Conservation (phyloP, 2,113 vertebrate genomes). For the Ornithorhynchus anatinus region DNA sequence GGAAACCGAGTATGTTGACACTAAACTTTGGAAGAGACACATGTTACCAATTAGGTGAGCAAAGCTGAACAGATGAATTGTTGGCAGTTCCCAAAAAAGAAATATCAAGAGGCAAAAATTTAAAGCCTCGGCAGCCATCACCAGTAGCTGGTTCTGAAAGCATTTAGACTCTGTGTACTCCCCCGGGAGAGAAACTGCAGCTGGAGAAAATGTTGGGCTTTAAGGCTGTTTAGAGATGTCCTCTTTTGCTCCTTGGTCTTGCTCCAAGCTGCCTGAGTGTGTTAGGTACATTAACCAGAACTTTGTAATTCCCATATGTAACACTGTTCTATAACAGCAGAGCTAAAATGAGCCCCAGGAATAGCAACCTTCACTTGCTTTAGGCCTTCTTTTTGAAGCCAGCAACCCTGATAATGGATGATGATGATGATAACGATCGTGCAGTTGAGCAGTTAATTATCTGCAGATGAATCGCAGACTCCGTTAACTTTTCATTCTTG, state of each 20-base stretch:
- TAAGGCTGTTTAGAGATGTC: not conserved
- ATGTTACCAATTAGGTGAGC: conserved; percentile 12
- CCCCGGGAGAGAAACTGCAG: not conserved
- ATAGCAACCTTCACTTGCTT: not conserved
- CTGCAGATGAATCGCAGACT: not conserved
- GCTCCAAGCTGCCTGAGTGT: not conserved
- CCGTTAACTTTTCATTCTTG: too few species aligned
- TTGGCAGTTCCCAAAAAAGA: not conserved
- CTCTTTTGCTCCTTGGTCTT: not conserved
- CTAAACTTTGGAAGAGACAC: not conserved
- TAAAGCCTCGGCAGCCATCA: not conserved
- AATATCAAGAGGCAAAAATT: not conserved
- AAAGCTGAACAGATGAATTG: not conserved
- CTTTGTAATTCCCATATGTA: not conserved
- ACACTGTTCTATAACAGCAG: not conserved
- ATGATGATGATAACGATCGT: not conserved
- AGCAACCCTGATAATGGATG: not conserved
- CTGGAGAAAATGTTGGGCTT: not conserved
- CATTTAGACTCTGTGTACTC: not conserved
- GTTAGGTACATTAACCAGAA: not conserved
- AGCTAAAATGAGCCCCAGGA: not conserved
- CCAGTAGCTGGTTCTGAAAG: conserved; percentile 11
- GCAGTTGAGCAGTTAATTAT: not conserved
- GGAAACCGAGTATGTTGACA: not conserved
- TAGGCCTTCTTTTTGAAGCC: conserved; percentile 14